Base-by-base conservation (phyloP, 2,113 vertebrate species). In the Ochotona curzoniae region DNA sequence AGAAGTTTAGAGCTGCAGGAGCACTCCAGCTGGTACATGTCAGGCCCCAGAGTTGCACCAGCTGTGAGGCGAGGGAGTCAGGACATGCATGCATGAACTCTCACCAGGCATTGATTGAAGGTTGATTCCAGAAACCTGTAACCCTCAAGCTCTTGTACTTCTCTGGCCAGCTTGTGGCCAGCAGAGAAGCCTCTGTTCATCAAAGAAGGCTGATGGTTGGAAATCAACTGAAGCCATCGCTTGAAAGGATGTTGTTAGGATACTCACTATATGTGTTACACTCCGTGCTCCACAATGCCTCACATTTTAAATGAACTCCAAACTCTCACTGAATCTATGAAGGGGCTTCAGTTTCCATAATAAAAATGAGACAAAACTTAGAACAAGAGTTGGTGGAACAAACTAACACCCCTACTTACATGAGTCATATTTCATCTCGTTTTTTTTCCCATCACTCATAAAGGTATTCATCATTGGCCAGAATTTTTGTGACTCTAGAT, bases 231-330 rank as follows among this genome's bases (percentile, higher is more conserved):
- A 69, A 78, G 25, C 8, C 17, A 70, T 14, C 44, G 15, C 30
- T 30, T 84, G 67, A 92, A 51, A 10, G 83, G 21, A 47, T 60
- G 17, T 7, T 26, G n/a, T 17, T 80, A 49, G n/a, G 35, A 3
- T 28, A 20, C 44, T 35, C 18, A 66, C 47, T 44, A 23, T 6
- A 66, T 17, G 23, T 67, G 4, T 28, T 75, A n/a, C 15, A 3
- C 49, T 73, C 7, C 5, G 57, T n/a, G 23, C 38, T 21, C 82
- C 78, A 12, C 7, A 64, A 61, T 11, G 12, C 6, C 47, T 20
- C 30, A 70, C n/a, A 49, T 57, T 92, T 73, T 87, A 76, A 90
- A 81, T 90, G 4, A 82, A 66, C 18, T 66, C 60, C 35, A 87
- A 57, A 74, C 9, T 69, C 32, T 85, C 57, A 82, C n/a, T 73